Base-by-base conservation (phyloP, 2,888 invertebrate genomes). In the Apamea crenata region DNA sequence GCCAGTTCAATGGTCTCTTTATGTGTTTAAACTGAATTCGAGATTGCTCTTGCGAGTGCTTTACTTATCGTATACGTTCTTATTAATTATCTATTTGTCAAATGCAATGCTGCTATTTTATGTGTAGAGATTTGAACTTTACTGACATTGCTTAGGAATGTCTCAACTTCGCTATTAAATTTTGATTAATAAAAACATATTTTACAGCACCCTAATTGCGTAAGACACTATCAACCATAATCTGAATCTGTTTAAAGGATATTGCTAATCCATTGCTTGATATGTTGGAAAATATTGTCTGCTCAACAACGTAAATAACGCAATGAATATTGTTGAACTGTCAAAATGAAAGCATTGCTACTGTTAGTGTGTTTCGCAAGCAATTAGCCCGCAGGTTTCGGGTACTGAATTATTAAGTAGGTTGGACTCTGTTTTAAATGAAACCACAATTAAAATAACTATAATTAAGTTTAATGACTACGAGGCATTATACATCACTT, bases 391-490 rank as follows among this genome's bases (percentile, higher is more conserved):
- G 3, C 12, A 4, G 21, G 16, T n/a, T 18, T 25, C 16, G 40
- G 10, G 16, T 10, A 66, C 10, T 40, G 12, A 53, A 47, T 29
- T 36, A 29, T 29, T 66, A 8, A 47, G 40, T 40, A 53, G 7
- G 1, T 32, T 50, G 53, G 50, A 25, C 6, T 59, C 25, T 47
- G 47, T 67, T 72, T 65, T 8, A 68, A 85, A 87, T 81, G 25
- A 85, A 80, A 84, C 78, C 81, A 78, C 25, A 69, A 74, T 78
- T 77, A 78, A 85, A 77, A 83, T 72, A 71, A 74, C 14, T 81
- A 84, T 84, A 87, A 87, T 90, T 87, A 78, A 77, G 12, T 91
- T 88, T 91, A 90, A 83, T 91, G 85, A 91, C 90, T 91, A 87
- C 78, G 70, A 84, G 73, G 74, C 72, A 80, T 73, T 72, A 70